Base-by-base conservation (phyloP, 1,140 invertebrate species). In the Brachionus rubens region DNA sequence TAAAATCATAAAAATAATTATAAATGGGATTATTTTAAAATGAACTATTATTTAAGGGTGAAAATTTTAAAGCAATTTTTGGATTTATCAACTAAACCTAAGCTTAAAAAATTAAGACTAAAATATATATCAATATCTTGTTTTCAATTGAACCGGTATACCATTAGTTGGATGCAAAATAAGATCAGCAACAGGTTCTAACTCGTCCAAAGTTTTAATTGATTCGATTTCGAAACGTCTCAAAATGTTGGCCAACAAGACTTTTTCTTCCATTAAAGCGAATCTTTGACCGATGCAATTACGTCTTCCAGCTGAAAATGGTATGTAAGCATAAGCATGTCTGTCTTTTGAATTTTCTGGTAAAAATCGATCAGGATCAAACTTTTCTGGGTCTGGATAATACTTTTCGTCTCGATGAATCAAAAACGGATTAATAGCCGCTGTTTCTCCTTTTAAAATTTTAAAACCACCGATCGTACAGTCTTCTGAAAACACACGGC, bases 301-400 rank as follows among this genome's bases (percentile, higher is more conserved):
- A 77, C 91, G 88, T 0, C 90, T 90, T 48, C 91, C 91, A 90
- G 91, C 91, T 2, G 90, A 91, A 86, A 94, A 94, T 1, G 92
- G 92, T 26, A 93, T 88, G 90, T 81, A 92, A 9, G 91, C 88
- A 83, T 91, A 93, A 54, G 91, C 92, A 80, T 93, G 91, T 43
- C 91, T 87, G 65, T 88, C 88, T 6, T 87, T 86, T 2, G 88
- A 87, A 72, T 89, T 89, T 82, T 95, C 93, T 0, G 91, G 90
- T 50, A 93, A 85, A 86, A 96, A 97, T 81, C 94, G 90, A 77
- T 96, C 93, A 0, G 94, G 94, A 85, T 96, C 88, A 82, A 94
- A 97, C 67, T 85, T 87, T 33, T 91, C 87, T 0, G 94, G 91
- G 81, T 96, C 90, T 0, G 89, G 87, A 80, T 90, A 93, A 78